These are phyloP conservation scores for Dyspetes luteomarginatus DNA, from an alignment of 2,888 invertebrate species.

Conservation along the genomic window DNA sequence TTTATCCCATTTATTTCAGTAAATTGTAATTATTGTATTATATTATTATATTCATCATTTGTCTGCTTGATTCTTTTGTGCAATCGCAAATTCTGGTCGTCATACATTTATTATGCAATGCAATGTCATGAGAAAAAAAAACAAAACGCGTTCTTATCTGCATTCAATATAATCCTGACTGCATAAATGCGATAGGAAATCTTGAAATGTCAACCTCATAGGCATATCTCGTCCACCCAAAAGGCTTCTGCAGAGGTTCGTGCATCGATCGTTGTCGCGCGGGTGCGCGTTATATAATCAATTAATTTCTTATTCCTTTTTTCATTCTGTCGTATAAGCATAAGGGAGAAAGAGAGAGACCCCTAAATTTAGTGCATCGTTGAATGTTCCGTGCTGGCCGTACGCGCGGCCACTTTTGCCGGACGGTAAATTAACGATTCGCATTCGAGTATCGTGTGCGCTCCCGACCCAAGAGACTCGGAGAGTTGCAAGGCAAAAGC, in stretches of 20 bases:
- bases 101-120: too few relatives aligned
- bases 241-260: neutral
- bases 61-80: neutral
- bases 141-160: neutral
- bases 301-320: constrained; percentile 56
- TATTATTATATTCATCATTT: too few relatives aligned
- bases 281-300: constrained; percentile 30
- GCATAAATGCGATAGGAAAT: neutral
- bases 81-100: neutral
- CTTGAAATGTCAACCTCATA: neutral
- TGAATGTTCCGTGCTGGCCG: constrained; percentile 48
- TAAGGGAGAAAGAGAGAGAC: neutral
- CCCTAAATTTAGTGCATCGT: constrained; percentile 59
- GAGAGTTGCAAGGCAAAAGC: neutral
- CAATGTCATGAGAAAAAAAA: too few relatives aligned
- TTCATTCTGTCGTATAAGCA: constrained; percentile 22
- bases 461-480: neutral
- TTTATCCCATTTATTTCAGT: too few relatives aligned
- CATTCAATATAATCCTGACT: neutral
- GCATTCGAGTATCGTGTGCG: constrained; percentile 55
- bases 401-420: constrained; percentile 33
- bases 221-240: neutral
- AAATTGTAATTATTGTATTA: too few relatives aligned
- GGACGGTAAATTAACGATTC: constrained; percentile 61
- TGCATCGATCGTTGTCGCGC: constrained; percentile 25